Evolutionary conservation across 2,888 invertebrate genomes (phyloP), one percentile per base, ranked within the genome.

Genomic region (Apamea anceps): DNA sequence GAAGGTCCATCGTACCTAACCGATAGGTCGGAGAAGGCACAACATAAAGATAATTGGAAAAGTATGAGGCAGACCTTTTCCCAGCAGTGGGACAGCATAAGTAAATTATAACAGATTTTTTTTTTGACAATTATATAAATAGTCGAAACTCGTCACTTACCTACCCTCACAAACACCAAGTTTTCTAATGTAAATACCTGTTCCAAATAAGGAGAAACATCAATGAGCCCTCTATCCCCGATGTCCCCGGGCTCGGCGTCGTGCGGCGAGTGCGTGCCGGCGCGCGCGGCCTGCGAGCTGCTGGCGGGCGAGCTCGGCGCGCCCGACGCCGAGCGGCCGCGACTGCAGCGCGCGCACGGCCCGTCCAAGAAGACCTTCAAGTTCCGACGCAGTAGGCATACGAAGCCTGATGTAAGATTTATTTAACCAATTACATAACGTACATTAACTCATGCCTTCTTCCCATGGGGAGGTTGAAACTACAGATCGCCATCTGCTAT

Each of bases 291-390:
- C 82, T 75, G 91, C 84, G 88, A 89, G 83, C 86, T 90, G 76
- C 75, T 88, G 8, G 75, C 76, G 62, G 74, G 83, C 25, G 85
- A 81, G 2, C 32, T 2, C 2, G 1, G 32, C 2, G 92, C 91
- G 51, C 89, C 90, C 1, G 94, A 92, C 45, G 94, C 15, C 0
- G 98, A 98, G 37, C 92, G 97, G 92, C 98, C 98, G 57, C 97
- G 99, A 8, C 97, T 99, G 79, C 99, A 99, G 93, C 97, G 99
- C 37, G 98, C 99, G 77, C 99, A 99, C 95, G 99, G 99, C 60
- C 99, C 99, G 92, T 99, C 99, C 91, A 98, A 99, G 90, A 99
- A 99, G 95, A 99, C 99, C 0, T 99, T 99, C 96, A 98, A 99
- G 84, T 97, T 99, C 82, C 97, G 98, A 87, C 98, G 98, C 93